These are phyloP conservation scores for Ditula angustiorana DNA, from an alignment of 2,888 invertebrate genomes.

Conservation along the genomic window DNA sequence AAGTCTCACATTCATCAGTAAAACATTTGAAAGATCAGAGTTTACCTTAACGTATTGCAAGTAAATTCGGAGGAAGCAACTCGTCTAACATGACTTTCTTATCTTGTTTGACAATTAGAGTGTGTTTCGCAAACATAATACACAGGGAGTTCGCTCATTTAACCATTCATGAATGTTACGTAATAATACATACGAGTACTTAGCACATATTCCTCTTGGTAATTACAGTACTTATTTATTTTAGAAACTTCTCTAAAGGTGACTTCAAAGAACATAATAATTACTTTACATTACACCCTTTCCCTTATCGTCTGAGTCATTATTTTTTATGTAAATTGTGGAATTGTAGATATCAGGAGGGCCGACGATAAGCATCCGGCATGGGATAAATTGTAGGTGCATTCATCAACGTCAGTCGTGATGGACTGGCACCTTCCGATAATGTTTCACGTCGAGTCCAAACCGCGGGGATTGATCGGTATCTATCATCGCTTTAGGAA, in stretches of 20 bases:
- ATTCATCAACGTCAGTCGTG: constrained; percentile 31
- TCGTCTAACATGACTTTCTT: constrained; percentile 14
- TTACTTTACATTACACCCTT: neutral
- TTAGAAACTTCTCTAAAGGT: neutral
- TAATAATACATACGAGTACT: constrained; percentile 3
- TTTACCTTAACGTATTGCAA: constrained; percentile 17
- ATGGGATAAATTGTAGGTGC: constrained; percentile 3
- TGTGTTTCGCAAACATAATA: constrained; percentile 15
- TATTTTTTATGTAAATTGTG: neutral
- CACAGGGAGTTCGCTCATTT: constrained; percentile 22
- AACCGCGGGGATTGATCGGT: constrained; percentile 25
- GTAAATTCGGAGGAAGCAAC: constrained; percentile 4
- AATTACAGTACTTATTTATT: constrained; percentile 11
- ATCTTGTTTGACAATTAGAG: constrained; percentile 30
- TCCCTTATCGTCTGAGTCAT: neutral
- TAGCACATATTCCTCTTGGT: constrained; percentile 3
- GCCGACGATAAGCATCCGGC: neutral
- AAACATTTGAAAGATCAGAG: constrained; percentile 43
- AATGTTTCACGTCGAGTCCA: constrained; percentile 21
- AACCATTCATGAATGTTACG: constrained; percentile 11
- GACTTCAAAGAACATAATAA: constrained; percentile 13
- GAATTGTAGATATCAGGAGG: neutral
- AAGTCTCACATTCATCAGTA: constrained; percentile 47
- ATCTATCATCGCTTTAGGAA: constrained; percentile 14
- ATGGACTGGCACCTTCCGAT: constrained; percentile 21